These are phyloP conservation scores for Temnothorax nylanderi DNA, from an alignment of 1,140 invertebrate species.

Conservation along the genomic window DNA sequence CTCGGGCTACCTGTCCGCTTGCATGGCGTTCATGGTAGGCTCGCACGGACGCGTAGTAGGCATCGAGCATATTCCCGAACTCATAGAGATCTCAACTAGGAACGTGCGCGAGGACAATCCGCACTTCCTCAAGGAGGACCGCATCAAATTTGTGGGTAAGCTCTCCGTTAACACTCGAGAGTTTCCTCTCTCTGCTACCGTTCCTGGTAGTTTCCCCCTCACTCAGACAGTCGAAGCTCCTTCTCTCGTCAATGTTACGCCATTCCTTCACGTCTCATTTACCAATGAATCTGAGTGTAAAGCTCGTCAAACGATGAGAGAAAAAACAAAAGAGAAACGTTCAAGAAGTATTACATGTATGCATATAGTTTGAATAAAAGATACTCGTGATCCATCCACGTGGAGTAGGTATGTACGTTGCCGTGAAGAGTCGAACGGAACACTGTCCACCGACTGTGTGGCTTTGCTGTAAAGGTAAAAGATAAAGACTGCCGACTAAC, in stretches of 20 bases:
- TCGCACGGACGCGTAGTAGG: conserved; percentile 88
- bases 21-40: conserved; percentile 90
- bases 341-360: conserved; percentile 32
- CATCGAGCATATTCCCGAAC: conserved; percentile 90
- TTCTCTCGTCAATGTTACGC: conserved; percentile 32
- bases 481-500: conserved; percentile 77
- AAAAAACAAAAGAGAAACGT: neutral
- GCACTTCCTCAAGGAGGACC: conserved; percentile 79
- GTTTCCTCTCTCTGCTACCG: neutral
- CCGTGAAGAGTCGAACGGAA: conserved; percentile 61
- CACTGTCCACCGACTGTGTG: conserved; percentile 65
- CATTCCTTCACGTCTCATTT: conserved; percentile 14
- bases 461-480: conserved; percentile 71
- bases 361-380: conserved; percentile 61
- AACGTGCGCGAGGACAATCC: conserved; percentile 81
- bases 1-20: conserved; percentile 90
- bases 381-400: conserved; percentile 65
- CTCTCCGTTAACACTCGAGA: neutral
- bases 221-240: conserved; percentile 32
- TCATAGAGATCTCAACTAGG: conserved; percentile 84
- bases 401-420: conserved; percentile 71
- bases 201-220: neutral
- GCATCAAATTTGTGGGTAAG: conserved; percentile 83
- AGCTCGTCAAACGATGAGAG: conserved; percentile 2
- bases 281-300: neutral